Base-by-base conservation (phyloP, 2,797 vertebrate species). In the Sylvia borin region DNA sequence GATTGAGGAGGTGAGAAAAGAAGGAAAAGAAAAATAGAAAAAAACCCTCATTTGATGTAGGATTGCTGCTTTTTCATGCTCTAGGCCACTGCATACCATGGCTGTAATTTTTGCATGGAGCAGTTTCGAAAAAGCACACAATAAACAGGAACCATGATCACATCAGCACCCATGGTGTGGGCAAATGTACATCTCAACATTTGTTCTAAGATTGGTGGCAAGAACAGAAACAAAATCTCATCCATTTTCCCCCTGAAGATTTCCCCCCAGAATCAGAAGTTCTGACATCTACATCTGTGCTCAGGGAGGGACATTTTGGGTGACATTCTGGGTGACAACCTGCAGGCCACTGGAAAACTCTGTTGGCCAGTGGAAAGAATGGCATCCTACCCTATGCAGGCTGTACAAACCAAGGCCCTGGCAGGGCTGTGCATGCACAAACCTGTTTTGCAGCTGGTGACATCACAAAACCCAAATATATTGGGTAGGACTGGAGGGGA, bases 351-450 rank as follows among this genome's bases (percentile, higher is more conserved):
- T 16, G 48, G 50, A 45, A 81, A 84, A 45, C 32, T 58, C 5
- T 54, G 7, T 5, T 22, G 36, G 6, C 16, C 60, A 1, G 1
- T 13, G 38, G 5, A 5, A 61, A 51, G 47, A 51, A 65, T 0
- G 0, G 34, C 40, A 70, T 47, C 40, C 22, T 25, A 27, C 10
- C 10, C 10, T 36, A 7, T 2, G 38, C 3, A 25, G n/a, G 29
- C 21, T 53, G 25, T 19, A 32, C 0, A 5, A 81, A 78, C 18
- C n/a, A 47, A 50, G 16, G 54, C 29, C 31, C n/a, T 10, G 29
- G 31, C 12, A 47, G 27, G 24, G 17, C 43, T 38, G 25, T 3
- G 13, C 8, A 7, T 5, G 11, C 53, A 74, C 45, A 75, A 67
- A 79, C 18, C 9, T n/a, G 11, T 42, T 54, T 47, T 20, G 11